Percentiles rank a stretch among this genome's conserved stretches.
Conservation (phyloP, 2,797 vertebrate genomes). For the Octomys mimax region DNA sequence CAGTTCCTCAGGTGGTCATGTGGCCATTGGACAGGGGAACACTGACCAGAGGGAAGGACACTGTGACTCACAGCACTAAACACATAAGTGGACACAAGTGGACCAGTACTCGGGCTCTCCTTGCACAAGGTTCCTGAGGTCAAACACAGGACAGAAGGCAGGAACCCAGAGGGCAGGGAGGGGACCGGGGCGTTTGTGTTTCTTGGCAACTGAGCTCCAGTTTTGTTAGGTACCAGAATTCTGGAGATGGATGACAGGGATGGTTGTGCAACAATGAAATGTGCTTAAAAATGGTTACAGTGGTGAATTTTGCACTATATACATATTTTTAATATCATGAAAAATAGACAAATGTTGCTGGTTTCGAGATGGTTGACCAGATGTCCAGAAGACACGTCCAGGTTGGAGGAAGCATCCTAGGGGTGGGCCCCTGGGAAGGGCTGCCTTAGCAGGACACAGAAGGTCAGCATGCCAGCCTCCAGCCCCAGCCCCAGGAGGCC, state of each 20-base stretch:
- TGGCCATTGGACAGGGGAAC: accelerated
- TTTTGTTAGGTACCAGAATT: background rate
- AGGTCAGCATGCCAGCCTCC: background rate
- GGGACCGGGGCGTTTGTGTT: background rate
- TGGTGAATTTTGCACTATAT: accelerated
- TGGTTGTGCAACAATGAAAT: accelerated
- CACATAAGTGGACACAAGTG: background rate
- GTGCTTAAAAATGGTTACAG: too few species aligned
- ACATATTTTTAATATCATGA: background rate
- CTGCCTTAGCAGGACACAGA: background rate
- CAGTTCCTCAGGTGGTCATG: accelerated
- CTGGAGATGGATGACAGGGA: background rate
- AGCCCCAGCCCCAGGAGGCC: background rate
- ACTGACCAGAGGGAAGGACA: background rate
- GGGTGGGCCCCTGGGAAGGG: background rate
- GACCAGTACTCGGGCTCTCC: accelerated
- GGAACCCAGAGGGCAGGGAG: background rate
- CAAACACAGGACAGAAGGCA: too few species aligned
- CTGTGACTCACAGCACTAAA: background rate
- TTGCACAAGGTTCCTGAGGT: accelerated
- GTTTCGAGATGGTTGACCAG: accelerated
- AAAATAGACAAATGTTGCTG: background rate
- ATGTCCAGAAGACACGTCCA: accelerated
- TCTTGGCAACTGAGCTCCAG: background rate
- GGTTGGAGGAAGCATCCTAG: accelerated